Evolutionary conservation across 2,888 invertebrate genomes (phyloP), one percentile per base, ranked within the genome.

Genomic region (Sericinus montela): DNA sequence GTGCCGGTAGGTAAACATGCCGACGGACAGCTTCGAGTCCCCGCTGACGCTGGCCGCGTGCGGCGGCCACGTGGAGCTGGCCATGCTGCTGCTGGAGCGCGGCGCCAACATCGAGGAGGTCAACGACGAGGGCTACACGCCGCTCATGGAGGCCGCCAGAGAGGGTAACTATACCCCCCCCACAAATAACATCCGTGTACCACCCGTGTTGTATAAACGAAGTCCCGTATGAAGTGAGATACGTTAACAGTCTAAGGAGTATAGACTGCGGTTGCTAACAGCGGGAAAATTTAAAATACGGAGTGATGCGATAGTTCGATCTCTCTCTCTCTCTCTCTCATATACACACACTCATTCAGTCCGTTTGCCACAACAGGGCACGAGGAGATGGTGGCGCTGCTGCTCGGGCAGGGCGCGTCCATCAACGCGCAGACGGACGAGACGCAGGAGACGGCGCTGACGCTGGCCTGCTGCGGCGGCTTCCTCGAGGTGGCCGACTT

Each of bases 21-120:
- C 99, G 47, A 97, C 98, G 42, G 99, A 99, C 84, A 98, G 98
- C 80, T 99, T 99, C 88, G 99, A 99, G 89, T 99, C 98, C 6
- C 99, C 99, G 15, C 90, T 99, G 60, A 99, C 99, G 25, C 89
- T 99, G 62, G 99, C 99, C 45, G 98, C 99, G 39, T 99, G 99
- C 86, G 99, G 99, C 53, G 99, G 99, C 7, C 99, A 99, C 83
- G 97, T 98, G 45, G 98, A 99, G 75, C 90, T 99, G 66, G 99
- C 99, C 3, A 95, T 97, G 91, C 89, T 99, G 65, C 90, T 99
- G 55, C 94, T 99, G 59, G 98, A 98, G 77, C 92, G 98, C 51
- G 99, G 99, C 56, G 99, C 99, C 52, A 98, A 98, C 85, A 97
- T 99, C 68, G 99, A 99, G 85, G 98, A 98, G 90, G 98, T 98